Conservation (phyloP, 92 coral and sea anemone species). For the Porites divaricata region DNA sequence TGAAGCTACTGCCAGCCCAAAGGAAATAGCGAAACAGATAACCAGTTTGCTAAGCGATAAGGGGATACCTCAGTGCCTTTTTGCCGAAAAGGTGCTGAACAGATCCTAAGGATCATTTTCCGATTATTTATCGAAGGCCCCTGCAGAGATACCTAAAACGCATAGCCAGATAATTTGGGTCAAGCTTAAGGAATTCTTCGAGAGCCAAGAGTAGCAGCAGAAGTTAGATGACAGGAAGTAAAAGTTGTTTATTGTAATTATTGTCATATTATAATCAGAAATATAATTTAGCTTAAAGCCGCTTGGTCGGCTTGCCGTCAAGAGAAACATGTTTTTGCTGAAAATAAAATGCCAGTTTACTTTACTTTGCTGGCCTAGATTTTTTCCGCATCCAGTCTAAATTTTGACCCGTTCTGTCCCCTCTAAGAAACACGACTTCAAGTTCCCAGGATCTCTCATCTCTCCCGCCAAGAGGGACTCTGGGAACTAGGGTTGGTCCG, state of each 20-base stretch:
- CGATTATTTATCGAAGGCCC: conserved; percentile 15
- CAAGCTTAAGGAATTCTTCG: conserved; percentile 1
- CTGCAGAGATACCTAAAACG: conserved; percentile 1
- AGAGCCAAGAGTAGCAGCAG: conserved; percentile 26
- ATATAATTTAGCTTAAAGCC: conserved; percentile 20
- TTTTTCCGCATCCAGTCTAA: no score
- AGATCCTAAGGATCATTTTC: conserved; percentile 19
- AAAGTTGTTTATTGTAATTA: neutral
- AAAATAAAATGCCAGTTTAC: no score
- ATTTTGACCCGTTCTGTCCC: no score
- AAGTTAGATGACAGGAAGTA: conserved; percentile 21
- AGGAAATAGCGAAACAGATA: conserved; percentile 10
- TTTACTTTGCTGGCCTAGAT: no score
- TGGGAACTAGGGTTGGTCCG: no score
- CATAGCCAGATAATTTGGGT: conserved; percentile 2
- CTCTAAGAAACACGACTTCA: no score
- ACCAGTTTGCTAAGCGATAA: neutral
- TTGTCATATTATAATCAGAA: conserved; percentile 25
- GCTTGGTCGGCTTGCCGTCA: conserved; percentile 16
- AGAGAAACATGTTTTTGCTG: conserved; percentile 17
- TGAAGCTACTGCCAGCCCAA: neutral
- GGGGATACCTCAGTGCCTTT: conserved; percentile 8
- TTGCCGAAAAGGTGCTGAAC: conserved; percentile 17
- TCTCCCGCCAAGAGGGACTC: no score
- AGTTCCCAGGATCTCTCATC: no score